phyloP scores from a whole-genome alignment of 2,888 invertebrate genomes.

The Crepidodera aurea region DNA sequence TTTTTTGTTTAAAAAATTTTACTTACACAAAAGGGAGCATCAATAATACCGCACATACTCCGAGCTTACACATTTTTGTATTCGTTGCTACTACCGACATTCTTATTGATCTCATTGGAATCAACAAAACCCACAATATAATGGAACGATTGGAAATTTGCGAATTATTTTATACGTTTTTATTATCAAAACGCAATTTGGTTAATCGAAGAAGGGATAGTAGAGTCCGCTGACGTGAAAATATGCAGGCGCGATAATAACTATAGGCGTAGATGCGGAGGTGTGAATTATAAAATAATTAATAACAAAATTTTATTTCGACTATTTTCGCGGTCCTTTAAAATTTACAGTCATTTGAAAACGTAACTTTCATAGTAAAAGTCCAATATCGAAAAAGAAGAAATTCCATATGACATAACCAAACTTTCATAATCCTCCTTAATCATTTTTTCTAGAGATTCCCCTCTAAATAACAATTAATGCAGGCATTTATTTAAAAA shows the following conservation, averaged over 20 bases:
- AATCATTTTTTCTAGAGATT: no score
- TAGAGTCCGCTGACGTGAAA: slow-evolving; percentile 1
- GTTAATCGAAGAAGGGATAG: neutral
- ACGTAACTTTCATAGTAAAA: no score
- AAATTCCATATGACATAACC: neutral
- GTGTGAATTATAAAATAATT: neutral
- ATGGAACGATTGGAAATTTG: neutral
- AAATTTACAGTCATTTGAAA: no score
- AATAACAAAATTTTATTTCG: neutral
- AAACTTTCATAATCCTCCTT: neutral
- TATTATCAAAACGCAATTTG: neutral
- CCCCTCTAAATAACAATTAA: no score
- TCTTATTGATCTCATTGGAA: neutral
- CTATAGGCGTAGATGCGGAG: neutral
- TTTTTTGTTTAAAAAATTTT: neutral
- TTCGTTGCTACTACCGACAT: neutral
- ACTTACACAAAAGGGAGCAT: neutral
- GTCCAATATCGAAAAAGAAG: no score
- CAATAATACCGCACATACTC: neutral
- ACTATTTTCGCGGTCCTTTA: neutral
- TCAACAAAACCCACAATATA: neutral
- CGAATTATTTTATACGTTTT: slow-evolving; percentile 4
- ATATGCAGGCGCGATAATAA: neutral
- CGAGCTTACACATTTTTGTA: neutral
- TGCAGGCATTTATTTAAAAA: no score